Percentiles rank a stretch among this genome's conserved stretches.
Conservation (phyloP, 2,113 vertebrate species). For the Psophia crepitans region DNA sequence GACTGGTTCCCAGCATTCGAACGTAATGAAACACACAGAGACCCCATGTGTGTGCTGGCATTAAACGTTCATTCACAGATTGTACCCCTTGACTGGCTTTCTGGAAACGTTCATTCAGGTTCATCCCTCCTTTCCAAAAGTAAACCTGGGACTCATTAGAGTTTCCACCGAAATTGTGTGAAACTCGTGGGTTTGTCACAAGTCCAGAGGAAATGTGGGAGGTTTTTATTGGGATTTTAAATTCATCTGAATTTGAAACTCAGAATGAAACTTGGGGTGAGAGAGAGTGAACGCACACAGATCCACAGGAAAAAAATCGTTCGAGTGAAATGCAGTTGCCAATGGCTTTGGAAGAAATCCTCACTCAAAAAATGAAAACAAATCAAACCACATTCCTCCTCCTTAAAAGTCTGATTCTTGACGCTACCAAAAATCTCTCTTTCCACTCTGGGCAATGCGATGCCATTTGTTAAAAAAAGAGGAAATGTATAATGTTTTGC, state of each 20-base stretch:
- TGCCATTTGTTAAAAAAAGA: neutral
- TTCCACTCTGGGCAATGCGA: neutral
- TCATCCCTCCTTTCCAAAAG: neutral
- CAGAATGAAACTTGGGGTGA: neutral
- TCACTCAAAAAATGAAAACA: neutral
- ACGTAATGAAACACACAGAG: neutral
- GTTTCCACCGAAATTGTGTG: neutral
- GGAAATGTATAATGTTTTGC: neutral
- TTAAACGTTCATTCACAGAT: neutral
- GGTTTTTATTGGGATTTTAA: conserved; percentile 21
- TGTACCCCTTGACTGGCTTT: neutral
- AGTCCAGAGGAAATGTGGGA: conserved; percentile 39
- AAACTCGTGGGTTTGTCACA: neutral
- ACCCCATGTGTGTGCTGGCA: neutral
- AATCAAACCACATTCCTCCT: neutral
- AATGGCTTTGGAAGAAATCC: neutral
- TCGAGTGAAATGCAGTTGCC: neutral
- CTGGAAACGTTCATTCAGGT: neutral
- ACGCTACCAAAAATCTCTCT: neutral
- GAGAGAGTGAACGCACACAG: neutral
- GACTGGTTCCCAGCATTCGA: neutral
- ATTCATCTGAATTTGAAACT: conserved; percentile 16
- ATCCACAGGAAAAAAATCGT: neutral
- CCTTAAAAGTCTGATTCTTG: neutral
- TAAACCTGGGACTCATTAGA: neutral